These are phyloP conservation scores for Echinarachnius parma DNA, from an alignment of 53 echinoderm and acorn worm species.

Conservation along the genomic window DNA sequence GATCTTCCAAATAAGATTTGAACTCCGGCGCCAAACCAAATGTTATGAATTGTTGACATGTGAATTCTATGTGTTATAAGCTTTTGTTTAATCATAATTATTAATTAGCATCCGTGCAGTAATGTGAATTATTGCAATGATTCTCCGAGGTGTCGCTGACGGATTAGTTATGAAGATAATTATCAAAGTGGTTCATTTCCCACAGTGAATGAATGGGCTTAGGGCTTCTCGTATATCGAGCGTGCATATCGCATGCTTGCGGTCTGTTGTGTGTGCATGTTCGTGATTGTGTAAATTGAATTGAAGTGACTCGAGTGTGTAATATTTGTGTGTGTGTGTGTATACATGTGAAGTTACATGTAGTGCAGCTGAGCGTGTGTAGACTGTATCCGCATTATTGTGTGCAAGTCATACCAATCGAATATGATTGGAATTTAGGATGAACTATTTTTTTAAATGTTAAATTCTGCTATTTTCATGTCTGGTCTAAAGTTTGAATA, in stretches of 20 bases:
- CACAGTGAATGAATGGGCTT: conserved; percentile 53
- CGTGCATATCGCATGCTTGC: too few relatives aligned
- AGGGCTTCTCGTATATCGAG: too few relatives aligned
- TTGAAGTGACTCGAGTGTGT: not conserved
- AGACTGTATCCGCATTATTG: too few relatives aligned
- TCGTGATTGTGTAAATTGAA: not conserved
- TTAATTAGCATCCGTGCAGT: too few relatives aligned
- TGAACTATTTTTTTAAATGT: too few relatives aligned
- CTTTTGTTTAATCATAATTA: conserved; percentile 12
- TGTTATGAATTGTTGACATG: conserved; percentile 16
- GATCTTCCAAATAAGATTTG: conserved; percentile 41
- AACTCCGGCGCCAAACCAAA: conserved; percentile 46
- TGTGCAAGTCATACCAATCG: too few relatives aligned
- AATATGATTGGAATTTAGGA: too few relatives aligned
- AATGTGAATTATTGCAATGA: too few relatives aligned
- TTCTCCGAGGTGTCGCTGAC: conserved; percentile 25
- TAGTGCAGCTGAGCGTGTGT: too few relatives aligned
- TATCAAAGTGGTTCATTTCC: conserved; percentile 32
- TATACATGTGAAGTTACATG: not conserved
- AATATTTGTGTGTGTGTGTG: conserved; percentile 10
- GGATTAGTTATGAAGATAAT: conserved; percentile 53
- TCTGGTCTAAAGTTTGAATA: too few relatives aligned
- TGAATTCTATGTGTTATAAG: conserved; percentile 13
- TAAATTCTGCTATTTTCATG: too few relatives aligned
- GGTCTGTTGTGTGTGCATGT: conserved; percentile 28